phyloP scores from a whole-genome alignment of 1,140 invertebrate genomes.

The Lepidurus arcticus region DNA sequence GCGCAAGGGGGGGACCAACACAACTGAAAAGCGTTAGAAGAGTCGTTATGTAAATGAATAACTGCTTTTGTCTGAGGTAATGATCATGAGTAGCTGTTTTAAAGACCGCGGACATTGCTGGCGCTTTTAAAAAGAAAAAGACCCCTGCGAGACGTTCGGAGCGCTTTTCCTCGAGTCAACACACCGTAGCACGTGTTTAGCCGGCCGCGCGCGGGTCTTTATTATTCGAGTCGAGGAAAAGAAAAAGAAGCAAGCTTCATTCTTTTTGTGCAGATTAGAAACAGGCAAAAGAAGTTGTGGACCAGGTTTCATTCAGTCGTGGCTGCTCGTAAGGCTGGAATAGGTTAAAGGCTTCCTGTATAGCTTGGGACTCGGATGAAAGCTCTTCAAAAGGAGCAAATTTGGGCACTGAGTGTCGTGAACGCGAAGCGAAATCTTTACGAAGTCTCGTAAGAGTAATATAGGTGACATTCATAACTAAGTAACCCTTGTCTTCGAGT shows the following conservation, averaged over 20 bases:
- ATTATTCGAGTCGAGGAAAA: constrained; percentile 26
- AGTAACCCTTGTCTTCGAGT: background rate
- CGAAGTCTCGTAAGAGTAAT: background rate
- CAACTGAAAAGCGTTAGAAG: constrained; percentile 1
- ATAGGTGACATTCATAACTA: background rate
- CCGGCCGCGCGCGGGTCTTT: background rate
- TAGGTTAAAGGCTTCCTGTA: constrained; percentile 9
- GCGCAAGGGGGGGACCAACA: background rate
- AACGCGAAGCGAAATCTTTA: background rate
- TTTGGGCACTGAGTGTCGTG: background rate
- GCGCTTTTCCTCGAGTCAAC: constrained; percentile 8
- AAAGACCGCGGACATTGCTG: constrained; percentile 10
- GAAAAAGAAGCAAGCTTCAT: constrained; percentile 19
- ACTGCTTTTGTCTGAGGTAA: background rate
- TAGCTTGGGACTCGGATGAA: constrained; percentile 2
- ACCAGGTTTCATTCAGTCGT: constrained; percentile 15
- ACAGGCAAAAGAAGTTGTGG: background rate
- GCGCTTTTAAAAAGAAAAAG: background rate
- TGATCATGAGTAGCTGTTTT: constrained; percentile 15
- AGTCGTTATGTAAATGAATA: constrained; percentile 12
- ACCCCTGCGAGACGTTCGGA: constrained; percentile 3
- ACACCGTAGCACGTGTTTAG: constrained; percentile 31
- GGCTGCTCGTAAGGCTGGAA: background rate
- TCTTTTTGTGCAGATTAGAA: background rate
- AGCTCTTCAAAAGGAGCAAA: background rate